Percentiles rank a stretch among this genome's conserved stretches.
phyloP scores from a whole-genome alignment of 2,797 vertebrate genomes.

The Typhlichthys eigenmanni region DNA sequence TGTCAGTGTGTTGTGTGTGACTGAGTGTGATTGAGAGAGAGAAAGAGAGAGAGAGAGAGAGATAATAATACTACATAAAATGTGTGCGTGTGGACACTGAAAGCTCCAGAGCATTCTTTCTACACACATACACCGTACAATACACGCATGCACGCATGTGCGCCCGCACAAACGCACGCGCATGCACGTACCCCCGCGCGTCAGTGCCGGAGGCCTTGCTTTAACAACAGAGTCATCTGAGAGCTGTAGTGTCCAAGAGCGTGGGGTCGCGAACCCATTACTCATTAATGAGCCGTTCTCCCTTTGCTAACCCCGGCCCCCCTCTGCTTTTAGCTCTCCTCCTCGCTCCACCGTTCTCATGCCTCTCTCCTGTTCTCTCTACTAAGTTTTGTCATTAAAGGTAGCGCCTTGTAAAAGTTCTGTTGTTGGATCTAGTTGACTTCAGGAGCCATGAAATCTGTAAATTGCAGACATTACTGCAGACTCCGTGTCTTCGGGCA shows the following conservation, averaged over 20 bases:
- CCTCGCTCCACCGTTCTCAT: neutral
- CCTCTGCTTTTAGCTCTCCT: conserved; percentile 34
- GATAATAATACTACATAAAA: neutral
- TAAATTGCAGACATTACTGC: conserved; percentile 54
- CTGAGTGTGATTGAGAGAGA: neutral
- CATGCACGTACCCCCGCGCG: conserved; percentile 11
- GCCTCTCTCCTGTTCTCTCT: conserved; percentile 2
- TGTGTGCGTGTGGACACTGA: neutral
- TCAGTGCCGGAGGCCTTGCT: conserved; percentile 31
- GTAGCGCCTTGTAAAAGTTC: conserved; percentile 40
- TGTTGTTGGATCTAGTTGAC: conserved; percentile 44
- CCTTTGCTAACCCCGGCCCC: conserved; percentile 36
- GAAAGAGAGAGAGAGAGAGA: neutral
- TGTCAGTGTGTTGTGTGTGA: conserved; percentile 8
- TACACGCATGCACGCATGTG: neutral
- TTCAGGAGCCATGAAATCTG: conserved; percentile 37
- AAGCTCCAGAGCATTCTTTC: neutral
- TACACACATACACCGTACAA: conserved; percentile 12
- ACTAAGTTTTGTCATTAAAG: conserved; percentile 32
- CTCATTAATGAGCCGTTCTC: conserved; percentile 64
- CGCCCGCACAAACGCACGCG: neutral
- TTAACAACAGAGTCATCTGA: conserved; percentile 58
- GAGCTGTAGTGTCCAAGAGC: conserved; percentile 47
- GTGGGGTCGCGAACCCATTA: conserved; percentile 52
- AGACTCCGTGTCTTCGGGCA: conserved; percentile 23